Conservation (phyloP, 2,888 invertebrate species). For the Chrysomela aeneicollis region DNA sequence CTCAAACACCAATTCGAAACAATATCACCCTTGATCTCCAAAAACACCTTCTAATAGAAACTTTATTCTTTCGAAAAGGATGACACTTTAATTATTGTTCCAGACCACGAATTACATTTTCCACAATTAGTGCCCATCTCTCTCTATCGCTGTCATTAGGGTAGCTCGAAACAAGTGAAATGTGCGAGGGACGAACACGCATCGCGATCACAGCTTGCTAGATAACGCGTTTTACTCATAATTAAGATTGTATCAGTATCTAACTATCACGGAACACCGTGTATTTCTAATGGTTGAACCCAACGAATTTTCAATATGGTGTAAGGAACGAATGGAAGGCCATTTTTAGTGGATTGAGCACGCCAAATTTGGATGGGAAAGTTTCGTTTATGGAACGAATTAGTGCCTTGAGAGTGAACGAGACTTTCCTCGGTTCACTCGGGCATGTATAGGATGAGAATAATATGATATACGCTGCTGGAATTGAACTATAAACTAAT, state of each 20-base stretch:
- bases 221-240: conserved; percentile 63
- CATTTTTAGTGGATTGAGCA: conserved; percentile 18
- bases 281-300: conserved; percentile 55
- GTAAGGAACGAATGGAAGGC: conserved; percentile 36
- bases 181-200: conserved; percentile 57
- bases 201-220: conserved; percentile 59
- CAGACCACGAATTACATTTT: conserved; percentile 39
- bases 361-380: conserved; percentile 2
- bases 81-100: conserved; percentile 34
- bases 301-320: conserved; percentile 61
- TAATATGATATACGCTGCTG: neutral
- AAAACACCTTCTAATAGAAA: conserved; percentile 21
- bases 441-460: neutral
- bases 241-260: conserved; percentile 60
- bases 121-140: conserved; percentile 31
- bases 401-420: neutral
- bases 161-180: conserved; percentile 50
- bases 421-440: neutral
- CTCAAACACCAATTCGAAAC: conserved; percentile 25
- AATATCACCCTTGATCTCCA: conserved; percentile 21
- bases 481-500: too few species aligned
- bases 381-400: neutral
- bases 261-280: conserved; percentile 57
- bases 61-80: conserved; percentile 25
- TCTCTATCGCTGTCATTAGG: conserved; percentile 34